Conservation (phyloP, 2,113 vertebrate species). For the Steatornis caripensis region DNA sequence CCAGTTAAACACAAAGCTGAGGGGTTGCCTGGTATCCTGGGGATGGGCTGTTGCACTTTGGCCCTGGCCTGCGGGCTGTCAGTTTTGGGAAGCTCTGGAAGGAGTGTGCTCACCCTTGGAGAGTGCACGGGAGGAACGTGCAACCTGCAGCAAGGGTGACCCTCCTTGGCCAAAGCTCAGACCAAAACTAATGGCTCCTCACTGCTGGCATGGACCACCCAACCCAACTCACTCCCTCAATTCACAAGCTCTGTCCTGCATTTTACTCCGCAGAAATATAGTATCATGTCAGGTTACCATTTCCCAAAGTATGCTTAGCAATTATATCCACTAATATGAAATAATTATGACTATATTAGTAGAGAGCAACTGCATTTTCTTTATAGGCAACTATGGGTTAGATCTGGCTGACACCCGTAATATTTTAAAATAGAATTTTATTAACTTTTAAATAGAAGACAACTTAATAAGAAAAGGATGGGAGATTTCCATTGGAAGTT, state of each 20-base stretch:
- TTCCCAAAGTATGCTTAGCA: background rate
- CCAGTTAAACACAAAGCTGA: no score
- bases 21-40: no score
- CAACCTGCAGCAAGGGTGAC: background rate
- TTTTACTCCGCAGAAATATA: background rate
- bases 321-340: background rate
- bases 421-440: background rate
- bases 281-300: background rate
- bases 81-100: no score
- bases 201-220: background rate
- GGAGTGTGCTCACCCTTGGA: background rate
- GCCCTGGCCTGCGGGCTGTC: no score
- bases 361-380: background rate
- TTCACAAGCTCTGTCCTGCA: background rate
- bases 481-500: background rate
- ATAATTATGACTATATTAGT: background rate
- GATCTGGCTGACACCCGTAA: background rate
- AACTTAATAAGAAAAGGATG: background rate
- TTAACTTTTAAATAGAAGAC: background rate
- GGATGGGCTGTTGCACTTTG: no score
- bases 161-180: background rate
- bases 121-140: rapidly evolving
- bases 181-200: background rate
- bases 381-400: background rate
- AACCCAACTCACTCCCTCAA: background rate